A percentile compares a stretch with the other conserved stretches of the same genome.
These are phyloP conservation scores for Microcebus jonahi DNA, from an alignment of 2,113 vertebrate genomes.

Conservation along the genomic window DNA sequence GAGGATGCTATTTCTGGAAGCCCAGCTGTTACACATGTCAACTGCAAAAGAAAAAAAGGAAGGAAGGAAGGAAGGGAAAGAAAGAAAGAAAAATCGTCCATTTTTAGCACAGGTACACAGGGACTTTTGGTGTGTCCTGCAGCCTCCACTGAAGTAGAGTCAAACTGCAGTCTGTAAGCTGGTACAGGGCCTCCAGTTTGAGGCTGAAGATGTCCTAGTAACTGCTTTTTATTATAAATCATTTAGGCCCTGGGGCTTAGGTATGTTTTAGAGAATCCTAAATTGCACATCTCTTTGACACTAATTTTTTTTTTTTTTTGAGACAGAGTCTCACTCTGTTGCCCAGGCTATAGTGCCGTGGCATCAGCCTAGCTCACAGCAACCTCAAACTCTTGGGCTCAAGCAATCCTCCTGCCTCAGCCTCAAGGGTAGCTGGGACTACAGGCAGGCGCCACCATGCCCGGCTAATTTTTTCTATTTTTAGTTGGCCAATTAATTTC, in stretches of 20 bases:
- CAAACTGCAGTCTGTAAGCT: neutral
- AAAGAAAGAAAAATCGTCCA: neutral
- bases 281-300: neutral
- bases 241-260: neutral
- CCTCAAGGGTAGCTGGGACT: no score
- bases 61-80: neutral
- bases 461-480: no score
- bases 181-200: neutral
- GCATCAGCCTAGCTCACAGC: no score
- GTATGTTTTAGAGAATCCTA: neutral
- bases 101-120: neutral
- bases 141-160: neutral
- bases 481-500: no score
- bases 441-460: no score
- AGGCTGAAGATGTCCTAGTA: neutral
- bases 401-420: no score
- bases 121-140: neutral
- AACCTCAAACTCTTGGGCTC: no score
- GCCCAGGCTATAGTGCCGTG: no score
- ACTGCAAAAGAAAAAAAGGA: neutral
- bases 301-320: no score
- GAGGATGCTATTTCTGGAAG: neutral
- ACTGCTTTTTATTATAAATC: neutral
- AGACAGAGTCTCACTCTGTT: no score
- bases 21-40: neutral